Conservation (phyloP, 2,888 invertebrate species). For the Pyrochroa serraticornis region DNA sequence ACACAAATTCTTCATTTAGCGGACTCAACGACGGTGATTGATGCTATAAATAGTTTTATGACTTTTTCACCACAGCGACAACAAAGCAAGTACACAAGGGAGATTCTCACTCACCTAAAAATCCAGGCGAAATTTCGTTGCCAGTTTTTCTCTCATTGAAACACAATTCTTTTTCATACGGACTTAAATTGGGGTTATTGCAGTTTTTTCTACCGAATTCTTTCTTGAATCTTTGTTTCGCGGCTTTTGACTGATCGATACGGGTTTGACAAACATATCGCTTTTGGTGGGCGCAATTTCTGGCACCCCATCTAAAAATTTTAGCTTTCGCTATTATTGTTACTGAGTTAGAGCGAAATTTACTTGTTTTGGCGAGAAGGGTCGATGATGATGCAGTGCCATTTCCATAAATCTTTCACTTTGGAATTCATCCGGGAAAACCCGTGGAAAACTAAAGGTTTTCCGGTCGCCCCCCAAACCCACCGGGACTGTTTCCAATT, state of each 20-base stretch:
- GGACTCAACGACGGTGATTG: no score
- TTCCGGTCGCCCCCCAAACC: constrained; percentile 78
- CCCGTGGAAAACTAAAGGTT: constrained; percentile 70
- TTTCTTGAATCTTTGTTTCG: background rate
- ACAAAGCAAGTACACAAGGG: no score
- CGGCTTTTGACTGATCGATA: constrained; percentile 1
- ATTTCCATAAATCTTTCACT: constrained; percentile 63
- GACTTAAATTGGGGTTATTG: background rate
- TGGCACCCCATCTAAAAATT: constrained; percentile 21
- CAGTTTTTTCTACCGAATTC: background rate
- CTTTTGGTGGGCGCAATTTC: constrained; percentile 29
- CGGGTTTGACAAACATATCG: constrained; percentile 33
- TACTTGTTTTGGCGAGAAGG: constrained; percentile 53
- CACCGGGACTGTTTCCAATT: constrained; percentile 71
- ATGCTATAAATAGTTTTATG: no score
- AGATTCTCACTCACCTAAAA: constrained; percentile 7
- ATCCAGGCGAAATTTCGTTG: constrained; percentile 10
- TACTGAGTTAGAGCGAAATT: background rate
- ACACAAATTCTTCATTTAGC: background rate
- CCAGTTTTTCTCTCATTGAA: background rate
- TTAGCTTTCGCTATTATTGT: background rate
- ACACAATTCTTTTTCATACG: constrained; percentile 1
- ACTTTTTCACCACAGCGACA: no score
- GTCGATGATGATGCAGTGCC: constrained; percentile 76
- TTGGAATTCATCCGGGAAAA: constrained; percentile 68